Evolutionary conservation across 2,113 vertebrate species (phyloP), one percentile per base, ranked within the genome.

Genomic region (Ornithorhynchus anatinus): DNA sequence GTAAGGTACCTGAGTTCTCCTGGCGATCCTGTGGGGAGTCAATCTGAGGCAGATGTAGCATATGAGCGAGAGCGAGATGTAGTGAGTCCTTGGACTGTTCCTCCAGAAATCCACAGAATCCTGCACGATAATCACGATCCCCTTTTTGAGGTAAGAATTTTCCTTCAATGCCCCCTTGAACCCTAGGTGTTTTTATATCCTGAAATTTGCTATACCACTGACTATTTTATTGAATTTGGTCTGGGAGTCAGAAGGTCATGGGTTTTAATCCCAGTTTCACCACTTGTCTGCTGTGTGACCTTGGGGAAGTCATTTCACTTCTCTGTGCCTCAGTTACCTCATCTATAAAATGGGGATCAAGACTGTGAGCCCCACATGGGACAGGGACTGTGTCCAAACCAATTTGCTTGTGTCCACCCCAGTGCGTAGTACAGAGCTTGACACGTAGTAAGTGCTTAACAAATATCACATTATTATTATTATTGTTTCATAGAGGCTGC

Each of bases 41-140:
- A 70, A 5, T 35, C 69, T 10, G 65, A 62, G 17, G 47, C 31
- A 54, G 12, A 0, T 33, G 4, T 39, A 15, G 86, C 84, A 20
- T 45, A 66, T 33, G 79, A 89, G 2, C 8, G 64, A 27, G 89
- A 92, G n/a, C 66, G 81, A 66, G 86, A 89, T 0, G 17, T 88
- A n/a, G 42, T 86, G 75, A 94, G 93, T 44, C 88, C 83, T 20
- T 95, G 93, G 93, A 88, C 80, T 8, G 43, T 92, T 2, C 89
- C 92, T 43, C 81, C 86, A 10, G 87, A 91, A 15, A 82, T 93
- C 62, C 84, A 59, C 6, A 78, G 68, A 35, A 79, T 93, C 57
- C 90, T 95, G 36, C 66, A 72, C 0, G 75, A 79, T 35, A 61
- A 59, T 16, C 62, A 65, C 6, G 36, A 60, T 32, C 77, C 82